These are phyloP conservation scores for Carduelis carduelis DNA, from an alignment of 2,797 vertebrate species.

Conservation along the genomic window DNA sequence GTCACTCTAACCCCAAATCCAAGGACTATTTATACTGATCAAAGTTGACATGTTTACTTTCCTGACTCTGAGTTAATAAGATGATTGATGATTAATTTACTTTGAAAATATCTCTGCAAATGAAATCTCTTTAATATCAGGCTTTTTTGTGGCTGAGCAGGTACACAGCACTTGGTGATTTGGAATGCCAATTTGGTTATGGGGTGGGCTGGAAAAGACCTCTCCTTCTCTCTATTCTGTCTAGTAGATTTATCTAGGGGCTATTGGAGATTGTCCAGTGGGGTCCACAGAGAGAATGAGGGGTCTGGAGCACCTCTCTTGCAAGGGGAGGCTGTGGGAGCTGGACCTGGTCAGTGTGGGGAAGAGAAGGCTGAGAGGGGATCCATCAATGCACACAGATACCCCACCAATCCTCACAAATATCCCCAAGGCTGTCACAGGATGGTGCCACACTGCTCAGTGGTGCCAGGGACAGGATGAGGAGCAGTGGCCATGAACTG, in stretches of 20 bases:
- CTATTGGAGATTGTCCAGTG: neutral
- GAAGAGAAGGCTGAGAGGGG: neutral
- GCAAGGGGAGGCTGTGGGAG: neutral
- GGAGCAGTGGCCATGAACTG: neutral
- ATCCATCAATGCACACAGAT: neutral
- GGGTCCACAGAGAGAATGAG: too few species aligned
- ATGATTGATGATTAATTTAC: slow-evolving; percentile 68
- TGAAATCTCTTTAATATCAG: slow-evolving; percentile 38
- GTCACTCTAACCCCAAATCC: neutral
- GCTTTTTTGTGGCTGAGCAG: slow-evolving; percentile 10
- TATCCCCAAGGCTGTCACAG: neutral
- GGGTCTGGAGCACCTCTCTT: neutral
- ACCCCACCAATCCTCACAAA: neutral
- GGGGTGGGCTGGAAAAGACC: neutral
- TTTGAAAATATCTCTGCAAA: slow-evolving; percentile 42
- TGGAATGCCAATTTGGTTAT: neutral
- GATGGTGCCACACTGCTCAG: neutral
- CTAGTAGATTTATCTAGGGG: neutral
- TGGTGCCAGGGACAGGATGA: neutral
- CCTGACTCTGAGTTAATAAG: slow-evolving; percentile 26
- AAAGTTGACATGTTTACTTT: slow-evolving; percentile 44
- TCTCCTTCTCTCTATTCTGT: neutral
- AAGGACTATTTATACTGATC: slow-evolving; percentile 37
- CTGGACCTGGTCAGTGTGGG: fast-evolving
- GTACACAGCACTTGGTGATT: neutral